These are phyloP conservation scores for Scolopax rusticola DNA, from an alignment of 2,797 vertebrate species.

Conservation along the genomic window DNA sequence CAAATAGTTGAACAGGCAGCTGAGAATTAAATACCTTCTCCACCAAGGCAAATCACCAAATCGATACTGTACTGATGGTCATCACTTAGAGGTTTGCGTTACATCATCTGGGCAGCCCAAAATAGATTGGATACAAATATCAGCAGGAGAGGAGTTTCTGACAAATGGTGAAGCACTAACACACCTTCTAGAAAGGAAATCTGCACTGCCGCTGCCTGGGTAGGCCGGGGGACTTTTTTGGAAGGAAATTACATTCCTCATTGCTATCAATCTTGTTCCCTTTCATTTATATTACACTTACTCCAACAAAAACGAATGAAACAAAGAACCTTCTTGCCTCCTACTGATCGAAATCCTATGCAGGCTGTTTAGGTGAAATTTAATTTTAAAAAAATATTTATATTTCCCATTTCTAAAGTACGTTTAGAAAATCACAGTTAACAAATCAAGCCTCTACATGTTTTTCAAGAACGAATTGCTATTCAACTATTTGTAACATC, in stretches of 20 bases:
- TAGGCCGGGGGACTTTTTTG: not conserved
- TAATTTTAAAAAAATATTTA: not conserved
- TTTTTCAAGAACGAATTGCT: not conserved
- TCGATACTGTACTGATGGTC: not conserved
- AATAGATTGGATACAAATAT: rapidly evolving
- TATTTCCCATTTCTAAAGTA: not conserved
- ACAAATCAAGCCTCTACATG: not conserved
- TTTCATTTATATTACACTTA: not conserved
- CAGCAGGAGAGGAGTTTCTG: not conserved
- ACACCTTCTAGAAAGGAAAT: not conserved
- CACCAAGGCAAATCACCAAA: not conserved
- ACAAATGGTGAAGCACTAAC: rapidly evolving
- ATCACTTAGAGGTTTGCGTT: not conserved
- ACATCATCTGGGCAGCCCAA: not conserved
- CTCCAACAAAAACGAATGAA: not conserved
- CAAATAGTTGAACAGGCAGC: not conserved
- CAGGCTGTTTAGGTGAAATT: not conserved
- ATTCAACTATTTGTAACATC: not conserved
- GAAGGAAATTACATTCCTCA: not conserved
- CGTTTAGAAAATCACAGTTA: not conserved
- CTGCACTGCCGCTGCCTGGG: not conserved
- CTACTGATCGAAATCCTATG: not conserved
- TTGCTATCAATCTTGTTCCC: not conserved
- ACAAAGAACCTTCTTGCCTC: not conserved
- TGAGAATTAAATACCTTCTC: not conserved